These are phyloP conservation scores for Myzus persicae DNA, from an alignment of 1,140 invertebrate genomes.

Conservation along the genomic window DNA sequence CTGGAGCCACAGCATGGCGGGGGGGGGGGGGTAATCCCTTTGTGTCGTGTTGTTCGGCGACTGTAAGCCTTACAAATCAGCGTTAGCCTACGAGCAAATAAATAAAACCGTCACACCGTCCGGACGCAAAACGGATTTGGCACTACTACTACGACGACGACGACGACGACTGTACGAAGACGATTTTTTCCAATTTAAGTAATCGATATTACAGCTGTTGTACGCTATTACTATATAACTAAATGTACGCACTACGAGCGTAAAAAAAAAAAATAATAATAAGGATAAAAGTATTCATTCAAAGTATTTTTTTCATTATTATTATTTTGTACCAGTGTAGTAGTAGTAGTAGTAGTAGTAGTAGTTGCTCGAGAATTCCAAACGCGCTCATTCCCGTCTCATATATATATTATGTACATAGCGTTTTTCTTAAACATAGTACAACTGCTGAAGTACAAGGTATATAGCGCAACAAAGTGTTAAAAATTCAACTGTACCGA, in stretches of 20 bases:
- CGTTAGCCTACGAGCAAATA: constrained; percentile 54
- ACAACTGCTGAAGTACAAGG: not conserved
- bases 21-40: constrained; percentile 21
- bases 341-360: not conserved
- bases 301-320: not conserved
- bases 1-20: not conserved
- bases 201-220: constrained; percentile 29
- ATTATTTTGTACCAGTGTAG: not conserved
- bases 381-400: not conserved
- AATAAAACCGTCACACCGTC: constrained; percentile 49
- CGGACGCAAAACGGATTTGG: constrained; percentile 55
- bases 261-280: not conserved
- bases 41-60: constrained; percentile 24
- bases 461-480: constrained; percentile 1
- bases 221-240: not conserved
- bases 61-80: constrained; percentile 57
- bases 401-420: not conserved
- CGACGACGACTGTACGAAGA: not conserved
- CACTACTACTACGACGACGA: not conserved
- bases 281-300: not conserved
- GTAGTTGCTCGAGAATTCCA: not conserved
- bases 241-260: not conserved
- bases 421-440: not conserved
- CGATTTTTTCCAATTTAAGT: constrained; percentile 57
- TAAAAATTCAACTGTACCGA: not conserved